Evolutionary conservation across 1,140 invertebrate genomes (phyloP).

Genomic region (Lethrus apterus): DNA sequence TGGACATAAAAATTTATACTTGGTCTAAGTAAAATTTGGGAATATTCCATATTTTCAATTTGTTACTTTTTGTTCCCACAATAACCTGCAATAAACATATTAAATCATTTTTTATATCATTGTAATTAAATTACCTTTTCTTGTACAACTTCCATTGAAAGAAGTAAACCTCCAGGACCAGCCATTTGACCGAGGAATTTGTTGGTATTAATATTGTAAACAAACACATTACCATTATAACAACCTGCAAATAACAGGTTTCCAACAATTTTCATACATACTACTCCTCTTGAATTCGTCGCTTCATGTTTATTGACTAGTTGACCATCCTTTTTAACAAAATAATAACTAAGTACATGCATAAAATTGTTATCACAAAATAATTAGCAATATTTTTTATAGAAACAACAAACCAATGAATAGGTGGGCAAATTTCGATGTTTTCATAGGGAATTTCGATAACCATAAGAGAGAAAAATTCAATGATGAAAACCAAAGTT

Average conservation of each 20-base stretch:
- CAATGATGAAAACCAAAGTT: too few species aligned
- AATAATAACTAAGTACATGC: conserved; percentile 1
- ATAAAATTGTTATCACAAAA: too few species aligned
- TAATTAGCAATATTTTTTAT: too few species aligned
- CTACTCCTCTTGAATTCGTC: conserved; percentile 42
- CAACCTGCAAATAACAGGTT: conserved; percentile 48
- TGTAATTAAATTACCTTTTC: conserved; percentile 41
- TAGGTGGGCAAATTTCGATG: too few species aligned
- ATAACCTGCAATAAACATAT: conserved; percentile 25
- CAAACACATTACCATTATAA: conserved; percentile 50
- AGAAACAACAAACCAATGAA: too few species aligned
- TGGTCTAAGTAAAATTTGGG: conserved; percentile 16
- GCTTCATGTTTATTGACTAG: conserved; percentile 43
- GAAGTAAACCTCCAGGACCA: conserved; percentile 48
- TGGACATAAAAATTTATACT: too few species aligned
- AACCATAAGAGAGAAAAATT: too few species aligned
- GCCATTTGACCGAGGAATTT: conserved; percentile 42
- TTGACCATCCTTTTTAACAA: conserved; percentile 43
- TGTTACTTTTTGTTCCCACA: conserved; percentile 27
- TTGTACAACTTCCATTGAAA: conserved; percentile 47
- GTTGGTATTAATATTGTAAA: conserved; percentile 41
- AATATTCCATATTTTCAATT: conserved; percentile 24
- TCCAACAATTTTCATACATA: conserved; percentile 46
- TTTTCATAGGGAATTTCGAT: too few species aligned
- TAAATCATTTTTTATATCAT: conserved; percentile 1